A percentile compares a stretch with the other conserved stretches of the same genome.
These are phyloP conservation scores for Lepus timidus DNA, from an alignment of 2,113 vertebrate genomes.

Conservation along the genomic window DNA sequence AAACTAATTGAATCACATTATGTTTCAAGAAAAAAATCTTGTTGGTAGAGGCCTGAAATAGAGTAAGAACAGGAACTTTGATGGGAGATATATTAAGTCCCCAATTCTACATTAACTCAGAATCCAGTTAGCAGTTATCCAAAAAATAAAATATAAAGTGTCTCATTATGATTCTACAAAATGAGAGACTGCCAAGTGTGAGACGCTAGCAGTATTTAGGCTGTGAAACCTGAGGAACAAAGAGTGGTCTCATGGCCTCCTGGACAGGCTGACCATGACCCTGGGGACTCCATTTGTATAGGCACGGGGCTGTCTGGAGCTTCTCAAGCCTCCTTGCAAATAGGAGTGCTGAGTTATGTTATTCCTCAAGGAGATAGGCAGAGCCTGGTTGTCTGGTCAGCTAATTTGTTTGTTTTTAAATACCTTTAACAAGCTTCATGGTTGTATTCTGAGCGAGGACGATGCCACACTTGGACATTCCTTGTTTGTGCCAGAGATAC, in stretches of 20 bases:
- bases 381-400: background rate
- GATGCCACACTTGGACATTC: background rate
- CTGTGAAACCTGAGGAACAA: background rate
- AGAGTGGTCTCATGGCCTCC: background rate
- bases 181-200: slow-evolving; percentile 39
- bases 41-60: background rate
- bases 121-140: slow-evolving; percentile 25
- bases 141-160: slow-evolving; percentile 8
- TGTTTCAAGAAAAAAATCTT: slow-evolving; percentile 4
- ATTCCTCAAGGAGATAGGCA: background rate
- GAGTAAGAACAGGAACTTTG: slow-evolving; percentile 36
- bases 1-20: slow-evolving; percentile 32
- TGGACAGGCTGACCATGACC: background rate
- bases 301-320: background rate
- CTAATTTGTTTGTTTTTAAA: slow-evolving; percentile 30
- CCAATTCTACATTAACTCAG: slow-evolving; percentile 53
- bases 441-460: background rate
- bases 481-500: background rate
- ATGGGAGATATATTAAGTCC: slow-evolving; percentile 45
- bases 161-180: slow-evolving; percentile 39
- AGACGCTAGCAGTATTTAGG: background rate
- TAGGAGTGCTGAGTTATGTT: background rate
- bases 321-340: background rate
- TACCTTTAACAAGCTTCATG: background rate
- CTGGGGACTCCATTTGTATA: background rate